Base-by-base conservation (phyloP, 2,888 invertebrate species). In the Ariolimax columbianus region DNA sequence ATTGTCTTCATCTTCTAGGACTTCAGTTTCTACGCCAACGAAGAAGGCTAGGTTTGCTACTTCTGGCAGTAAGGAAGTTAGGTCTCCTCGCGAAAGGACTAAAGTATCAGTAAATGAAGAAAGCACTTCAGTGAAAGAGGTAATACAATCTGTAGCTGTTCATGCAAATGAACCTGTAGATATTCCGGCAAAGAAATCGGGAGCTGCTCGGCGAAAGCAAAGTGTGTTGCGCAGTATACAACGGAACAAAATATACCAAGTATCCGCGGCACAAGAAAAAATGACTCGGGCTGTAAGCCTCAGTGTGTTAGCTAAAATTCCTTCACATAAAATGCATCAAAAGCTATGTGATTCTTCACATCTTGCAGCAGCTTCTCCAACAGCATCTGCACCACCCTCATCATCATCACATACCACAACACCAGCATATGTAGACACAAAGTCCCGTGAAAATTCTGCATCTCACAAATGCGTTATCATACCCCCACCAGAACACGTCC, bases 401-500 rank as follows among this genome's bases (percentile, higher is more conserved):
- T 19, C 17, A 6, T 23, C 59, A 63, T 26, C 26, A n/a, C 59
- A n/a, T 4, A 23, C 26, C 9, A n/a, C 59, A n/a, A 36, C 36
- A 68, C 9, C 68, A 68, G 2, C 68, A 33, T 14, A 9, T 2
- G 17, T 19, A 0, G 36, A 73, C 11, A 40, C 26, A 43, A 73
- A 47, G 73, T 26, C 14, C 36, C 36, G 6, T 36, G 19, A 38
- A 55, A 55, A 55, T 19, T 6, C 55, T 4, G 11, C 0, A 30
- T n/a, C 30, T 7, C 26, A 14, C 66, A 55, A 11, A 55, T 2
- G 23, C n/a, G 2, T 55, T 11, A 40, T 78, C n/a, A 38, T 51
- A 17, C 63, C 78, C n/a, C 78, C 78, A 38, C 40, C 63, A 63
- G 63, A 63, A 0, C 63, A 78, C 38, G 26, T 78, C 26, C 63